Percentiles rank a stretch among this genome's conserved stretches.
Conservation (phyloP, 2,113 vertebrate species). For the Lepus americanus region DNA sequence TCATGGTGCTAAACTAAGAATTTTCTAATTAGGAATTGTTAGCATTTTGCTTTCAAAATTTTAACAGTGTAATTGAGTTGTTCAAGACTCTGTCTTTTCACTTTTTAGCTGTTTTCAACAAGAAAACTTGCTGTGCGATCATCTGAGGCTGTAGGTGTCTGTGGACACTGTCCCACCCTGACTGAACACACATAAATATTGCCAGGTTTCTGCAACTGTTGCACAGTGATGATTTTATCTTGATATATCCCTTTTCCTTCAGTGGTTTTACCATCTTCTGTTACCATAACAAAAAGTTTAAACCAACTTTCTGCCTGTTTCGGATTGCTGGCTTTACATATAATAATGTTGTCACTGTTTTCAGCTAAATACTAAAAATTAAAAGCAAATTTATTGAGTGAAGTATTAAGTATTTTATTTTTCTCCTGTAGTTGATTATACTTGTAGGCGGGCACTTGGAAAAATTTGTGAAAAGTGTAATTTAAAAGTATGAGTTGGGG, state of each 20-base stretch:
- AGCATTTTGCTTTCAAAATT: constrained; percentile 59
- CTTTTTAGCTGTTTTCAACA: constrained; percentile 16
- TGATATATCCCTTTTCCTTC: constrained; percentile 17
- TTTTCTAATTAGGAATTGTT: constrained; percentile 22
- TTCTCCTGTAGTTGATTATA: background rate
- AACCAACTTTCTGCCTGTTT: background rate
- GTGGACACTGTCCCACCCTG: background rate
- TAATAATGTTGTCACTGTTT: background rate
- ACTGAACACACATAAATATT: background rate
- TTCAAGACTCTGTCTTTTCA: background rate
- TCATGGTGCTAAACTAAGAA: background rate
- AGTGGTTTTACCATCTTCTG: background rate
- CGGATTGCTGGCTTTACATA: background rate
- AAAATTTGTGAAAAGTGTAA: no score
- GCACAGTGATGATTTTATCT: background rate
- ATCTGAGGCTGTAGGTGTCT: background rate
- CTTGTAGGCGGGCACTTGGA: no score
- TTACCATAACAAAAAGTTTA: constrained; percentile 33
- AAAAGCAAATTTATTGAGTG: background rate
- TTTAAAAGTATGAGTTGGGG: no score
- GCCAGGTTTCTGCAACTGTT: background rate
- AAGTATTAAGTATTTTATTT: background rate
- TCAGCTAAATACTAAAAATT: constrained; percentile 19
- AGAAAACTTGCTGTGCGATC: background rate
- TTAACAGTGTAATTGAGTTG: background rate